Base-by-base conservation (phyloP, 2,797 vertebrate species). In the Meriones psammophilus region DNA sequence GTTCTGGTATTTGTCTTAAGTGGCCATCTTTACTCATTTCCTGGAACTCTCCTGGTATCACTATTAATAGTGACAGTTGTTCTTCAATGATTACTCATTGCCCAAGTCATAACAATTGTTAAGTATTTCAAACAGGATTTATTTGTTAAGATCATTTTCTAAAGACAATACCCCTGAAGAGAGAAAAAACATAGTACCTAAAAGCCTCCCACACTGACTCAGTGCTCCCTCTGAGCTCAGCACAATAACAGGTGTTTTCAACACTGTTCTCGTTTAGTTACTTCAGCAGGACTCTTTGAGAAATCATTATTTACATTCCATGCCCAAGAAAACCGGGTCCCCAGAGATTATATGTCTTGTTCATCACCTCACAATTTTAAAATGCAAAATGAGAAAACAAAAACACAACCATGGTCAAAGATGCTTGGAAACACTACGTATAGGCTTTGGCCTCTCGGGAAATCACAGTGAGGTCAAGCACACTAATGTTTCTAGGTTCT, bases 301-400 rank as follows among this genome's bases (percentile, higher is more conserved):
- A 9, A 54, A 74, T 71, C 60, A 64, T 91, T 80, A 93, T 74
- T 81, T 17, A 3, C 42, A 26, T 74, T 42, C 50, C 78, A 30
- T 56, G 86, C 50, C 42, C 39, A 9, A 89, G 15, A 50, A 92
- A 91, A 78, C 69, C 78, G 81, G 69, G 46, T 76, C n/a, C 36
- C 79, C n/a, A 30, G 50, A 92, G 62, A 42, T 77, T 69, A 50
- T 30, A 7, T 6, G 36, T 94, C 39, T 86, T 76, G 17, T 13
- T 20, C 2, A 89, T 1, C 46, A 39, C 80, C 93, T 89, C 39
- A 58, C 18, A 79, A 42, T 58, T 87, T 68, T 79, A 58, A 89
- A 94, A n/a, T 79, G 39, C 5, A 54, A 90, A 64, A 62, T 64
- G 39, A 91, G 80, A 77, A 66, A 78, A 77, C 36, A 87, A 89